Percentiles rank a stretch among this genome's conserved stretches.
phyloP scores from a whole-genome alignment of 2,888 invertebrate genomes.

The Bombylius discolor region DNA sequence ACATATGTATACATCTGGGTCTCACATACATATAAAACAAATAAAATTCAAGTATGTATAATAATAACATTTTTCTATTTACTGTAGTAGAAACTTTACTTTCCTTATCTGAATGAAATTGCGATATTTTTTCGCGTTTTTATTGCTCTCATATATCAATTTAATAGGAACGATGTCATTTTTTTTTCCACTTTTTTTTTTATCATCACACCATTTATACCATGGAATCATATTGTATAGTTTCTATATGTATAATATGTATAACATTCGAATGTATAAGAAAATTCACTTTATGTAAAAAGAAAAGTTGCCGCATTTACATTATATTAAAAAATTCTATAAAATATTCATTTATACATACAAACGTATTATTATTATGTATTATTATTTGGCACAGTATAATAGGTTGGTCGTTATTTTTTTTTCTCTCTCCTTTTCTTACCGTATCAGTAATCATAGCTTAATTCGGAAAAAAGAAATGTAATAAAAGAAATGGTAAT shows the following conservation, averaged over 20 bases:
- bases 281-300: no score
- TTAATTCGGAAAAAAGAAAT: background rate
- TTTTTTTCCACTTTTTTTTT: no score
- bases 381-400: no score
- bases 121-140: slow-evolving; percentile 9
- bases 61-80: no score
- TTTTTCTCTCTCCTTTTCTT: background rate
- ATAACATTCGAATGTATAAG: no score
- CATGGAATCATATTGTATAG: background rate
- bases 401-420: no score
- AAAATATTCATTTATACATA: background rate
- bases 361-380: background rate
- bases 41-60: no score
- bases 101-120: slow-evolving; percentile 4
- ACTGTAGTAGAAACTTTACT: background rate
- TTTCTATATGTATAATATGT: no score
- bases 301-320: no score
- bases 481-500: slow-evolving; percentile 7
- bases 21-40: no score
- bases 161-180: slow-evolving; percentile 12
- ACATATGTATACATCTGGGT: no score
- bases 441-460: background rate
- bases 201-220: background rate
- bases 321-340: no score
- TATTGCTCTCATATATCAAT: slow-evolving; percentile 11